Evolutionary conservation across 35 echinoderm and acorn worm genomes (phyloP).

Genomic region (Apostichopus parvimensis): DNA sequence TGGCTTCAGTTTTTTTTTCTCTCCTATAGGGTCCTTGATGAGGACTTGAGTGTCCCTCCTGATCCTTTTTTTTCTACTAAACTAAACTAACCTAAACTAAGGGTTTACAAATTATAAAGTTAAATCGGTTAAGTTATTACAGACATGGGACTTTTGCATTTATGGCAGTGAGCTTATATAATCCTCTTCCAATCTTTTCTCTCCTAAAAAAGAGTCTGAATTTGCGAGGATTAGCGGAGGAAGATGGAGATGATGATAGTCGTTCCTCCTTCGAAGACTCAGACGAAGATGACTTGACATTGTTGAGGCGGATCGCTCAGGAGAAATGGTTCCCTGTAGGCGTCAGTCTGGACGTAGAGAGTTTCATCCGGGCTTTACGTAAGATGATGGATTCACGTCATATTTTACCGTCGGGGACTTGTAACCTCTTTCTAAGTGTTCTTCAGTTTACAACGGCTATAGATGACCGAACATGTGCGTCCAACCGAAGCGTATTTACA

Average conservation of each 20-base stretch:
- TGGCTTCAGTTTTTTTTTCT: too few species aligned
- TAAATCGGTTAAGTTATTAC: too few species aligned
- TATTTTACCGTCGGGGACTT: too few species aligned
- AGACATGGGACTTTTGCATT: background rate
- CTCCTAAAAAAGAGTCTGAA: background rate
- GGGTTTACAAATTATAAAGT: too few species aligned
- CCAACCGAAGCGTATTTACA: too few species aligned
- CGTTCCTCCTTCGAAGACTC: constrained; percentile 8
- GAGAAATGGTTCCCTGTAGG: constrained; percentile 68
- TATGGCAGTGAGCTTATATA: background rate
- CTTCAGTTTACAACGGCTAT: too few species aligned
- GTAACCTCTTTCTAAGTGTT: too few species aligned
- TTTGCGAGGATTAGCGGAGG: constrained; percentile 14
- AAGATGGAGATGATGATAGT: background rate
- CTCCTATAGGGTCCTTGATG: too few species aligned
- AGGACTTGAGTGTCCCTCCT: too few species aligned
- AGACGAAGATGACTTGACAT: constrained; percentile 35
- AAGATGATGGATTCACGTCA: constrained; percentile 9
- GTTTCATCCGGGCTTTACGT: constrained; percentile 58
- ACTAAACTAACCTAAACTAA: too few species aligned
- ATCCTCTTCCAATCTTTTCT: background rate
- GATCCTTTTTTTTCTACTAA: too few species aligned
- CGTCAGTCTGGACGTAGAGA: constrained; percentile 46
- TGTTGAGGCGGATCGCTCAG: constrained; percentile 51
- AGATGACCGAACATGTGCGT: too few species aligned